Evolutionary conservation across 2,797 vertebrate species (phyloP).

Genomic region (Enteromius thamalakanensis): DNA sequence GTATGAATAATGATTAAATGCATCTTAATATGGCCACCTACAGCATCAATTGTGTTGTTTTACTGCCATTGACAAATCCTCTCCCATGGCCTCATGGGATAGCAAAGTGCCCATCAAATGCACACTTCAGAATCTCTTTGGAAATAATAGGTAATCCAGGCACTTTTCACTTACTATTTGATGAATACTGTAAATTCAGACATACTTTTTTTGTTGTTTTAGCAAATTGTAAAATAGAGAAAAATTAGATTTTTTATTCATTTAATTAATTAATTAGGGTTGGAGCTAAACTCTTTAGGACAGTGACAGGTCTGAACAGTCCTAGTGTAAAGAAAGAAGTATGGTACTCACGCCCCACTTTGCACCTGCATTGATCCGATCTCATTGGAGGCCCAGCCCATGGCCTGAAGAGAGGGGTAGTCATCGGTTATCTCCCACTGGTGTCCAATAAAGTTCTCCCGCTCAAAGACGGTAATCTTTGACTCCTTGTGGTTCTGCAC

Average conservation of each 20-base stretch:
- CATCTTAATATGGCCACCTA: not conserved
- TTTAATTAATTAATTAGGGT: not conserved
- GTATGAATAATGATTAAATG: not conserved
- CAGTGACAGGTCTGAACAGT: not conserved
- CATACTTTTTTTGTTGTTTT: not conserved
- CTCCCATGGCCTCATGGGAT: not conserved
- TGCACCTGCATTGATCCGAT: constrained; percentile 95
- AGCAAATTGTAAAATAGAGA: not conserved
- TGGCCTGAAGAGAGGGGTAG: constrained; percentile 94
- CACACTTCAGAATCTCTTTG: not conserved
- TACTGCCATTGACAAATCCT: not conserved
- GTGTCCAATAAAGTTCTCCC: constrained; percentile 92
- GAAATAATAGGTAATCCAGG: not conserved
- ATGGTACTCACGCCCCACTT: constrained; percentile 86
- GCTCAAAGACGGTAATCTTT: constrained; percentile 90
- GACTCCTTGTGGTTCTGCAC: constrained; percentile 92
- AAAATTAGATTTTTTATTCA: not conserved
- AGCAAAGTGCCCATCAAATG: not conserved
- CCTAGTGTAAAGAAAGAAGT: not conserved
- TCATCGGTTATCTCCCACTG: constrained; percentile 94
- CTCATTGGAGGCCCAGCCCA: constrained; percentile 95
- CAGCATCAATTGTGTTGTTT: not conserved
- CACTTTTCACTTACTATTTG: not conserved
- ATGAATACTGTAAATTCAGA: not conserved
- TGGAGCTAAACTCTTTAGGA: not conserved